These are phyloP conservation scores for Galeopsomyia nigrocyanea DNA, from an alignment of 2,888 invertebrate genomes.

Conservation along the genomic window DNA sequence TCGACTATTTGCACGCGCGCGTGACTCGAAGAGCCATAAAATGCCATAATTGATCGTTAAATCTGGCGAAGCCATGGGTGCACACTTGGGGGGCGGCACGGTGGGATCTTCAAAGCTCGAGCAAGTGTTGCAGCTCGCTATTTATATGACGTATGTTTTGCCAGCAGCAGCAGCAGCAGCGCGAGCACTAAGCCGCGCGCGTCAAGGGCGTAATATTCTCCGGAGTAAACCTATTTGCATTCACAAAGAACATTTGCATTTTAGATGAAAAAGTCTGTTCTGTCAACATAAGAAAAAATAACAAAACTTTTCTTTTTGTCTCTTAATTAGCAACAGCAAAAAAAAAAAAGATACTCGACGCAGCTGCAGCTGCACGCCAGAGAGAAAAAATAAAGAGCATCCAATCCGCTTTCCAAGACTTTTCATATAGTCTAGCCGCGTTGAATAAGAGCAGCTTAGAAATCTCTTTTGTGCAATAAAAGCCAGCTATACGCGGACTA, in stretches of 20 bases:
- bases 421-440: background rate
- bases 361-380: too few species aligned
- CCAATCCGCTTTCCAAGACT: conserved; percentile 5
- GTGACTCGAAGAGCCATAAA: too few species aligned
- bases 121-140: conserved; percentile 4
- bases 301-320: too few species aligned
- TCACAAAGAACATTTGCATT: too few species aligned
- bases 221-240: too few species aligned
- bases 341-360: too few species aligned
- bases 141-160: conserved; percentile 25
- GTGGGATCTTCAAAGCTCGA: conserved; percentile 17
- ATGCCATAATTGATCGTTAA: background rate
- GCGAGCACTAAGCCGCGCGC: background rate
- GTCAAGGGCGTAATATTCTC: conserved; percentile 6
- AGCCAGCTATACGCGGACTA: background rate
- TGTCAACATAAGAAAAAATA: too few species aligned
- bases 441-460: conserved; percentile 13
- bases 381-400: background rate
- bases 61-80: background rate
- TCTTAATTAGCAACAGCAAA: too few species aligned
- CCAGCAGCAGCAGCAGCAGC: too few species aligned
- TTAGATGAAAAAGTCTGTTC: too few species aligned
- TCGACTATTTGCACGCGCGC: too few species aligned
- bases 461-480: conserved; percentile 19
- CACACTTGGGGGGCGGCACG: background rate